Conservation (phyloP, 2,888 invertebrate genomes). For the Mamestra brassicae region DNA sequence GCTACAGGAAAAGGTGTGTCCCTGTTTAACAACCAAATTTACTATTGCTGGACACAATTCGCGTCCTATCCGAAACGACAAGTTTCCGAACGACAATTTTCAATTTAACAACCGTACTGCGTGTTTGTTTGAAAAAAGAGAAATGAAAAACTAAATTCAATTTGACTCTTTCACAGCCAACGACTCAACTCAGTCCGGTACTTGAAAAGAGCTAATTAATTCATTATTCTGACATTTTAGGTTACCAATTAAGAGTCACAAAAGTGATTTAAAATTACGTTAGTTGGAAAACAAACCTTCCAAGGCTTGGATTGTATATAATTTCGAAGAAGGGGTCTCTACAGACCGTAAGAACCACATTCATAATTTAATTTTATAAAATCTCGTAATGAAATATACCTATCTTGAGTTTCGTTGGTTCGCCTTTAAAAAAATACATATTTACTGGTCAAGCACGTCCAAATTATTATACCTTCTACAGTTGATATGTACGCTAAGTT, state of each 20-base stretch:
- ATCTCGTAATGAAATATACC: conserved; percentile 25
- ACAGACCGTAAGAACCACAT: conserved; percentile 12
- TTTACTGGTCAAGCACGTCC: conserved; percentile 16
- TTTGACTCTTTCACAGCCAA: conserved; percentile 30
- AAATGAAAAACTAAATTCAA: conserved; percentile 31
- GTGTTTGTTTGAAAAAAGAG: conserved; percentile 11
- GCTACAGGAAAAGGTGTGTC: conserved; percentile 37
- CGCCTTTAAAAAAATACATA: conserved; percentile 9
- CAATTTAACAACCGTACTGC: conserved; percentile 5
- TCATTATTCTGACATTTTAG: conserved; percentile 47
- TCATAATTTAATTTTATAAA: conserved; percentile 42
- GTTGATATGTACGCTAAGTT: background rate
- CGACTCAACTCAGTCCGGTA: conserved; percentile 35
- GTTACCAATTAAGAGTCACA: conserved; percentile 46
- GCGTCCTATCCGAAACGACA: background rate
- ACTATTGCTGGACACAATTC: background rate
- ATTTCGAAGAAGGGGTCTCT: conserved; percentile 26
- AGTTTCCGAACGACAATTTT: conserved; percentile 2
- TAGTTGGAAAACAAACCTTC: conserved; percentile 41
- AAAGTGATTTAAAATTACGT: conserved; percentile 48
- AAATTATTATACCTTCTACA: conserved; percentile 10
- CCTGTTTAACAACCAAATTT: conserved; percentile 17
- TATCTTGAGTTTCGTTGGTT: conserved; percentile 25
- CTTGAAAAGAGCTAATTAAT: conserved; percentile 52
- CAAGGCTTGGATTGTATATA: conserved; percentile 5